Percentiles rank a stretch among this genome's conserved stretches.
Conservation (phyloP, 2,113 vertebrate species). For the Cervus canadensis region DNA sequence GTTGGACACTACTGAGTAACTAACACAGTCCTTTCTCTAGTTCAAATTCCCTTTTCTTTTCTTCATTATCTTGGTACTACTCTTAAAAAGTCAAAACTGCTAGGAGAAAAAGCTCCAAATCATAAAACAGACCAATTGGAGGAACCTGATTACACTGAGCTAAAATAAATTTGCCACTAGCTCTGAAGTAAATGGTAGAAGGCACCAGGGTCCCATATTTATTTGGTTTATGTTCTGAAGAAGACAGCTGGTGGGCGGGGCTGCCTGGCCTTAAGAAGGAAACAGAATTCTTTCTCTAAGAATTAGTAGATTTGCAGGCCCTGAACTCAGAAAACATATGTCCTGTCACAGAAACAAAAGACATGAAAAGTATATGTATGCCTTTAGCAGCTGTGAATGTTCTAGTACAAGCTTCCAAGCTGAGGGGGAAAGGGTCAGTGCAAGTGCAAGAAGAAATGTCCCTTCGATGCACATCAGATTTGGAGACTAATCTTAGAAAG, state of each 20-base stretch:
- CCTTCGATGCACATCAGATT: slow-evolving; percentile 50
- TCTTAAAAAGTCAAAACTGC: background rate
- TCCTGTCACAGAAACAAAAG: background rate
- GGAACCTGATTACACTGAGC: background rate
- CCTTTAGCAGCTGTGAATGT: background rate
- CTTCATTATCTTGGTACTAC: background rate
- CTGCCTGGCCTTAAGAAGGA: background rate
- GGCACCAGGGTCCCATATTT: background rate
- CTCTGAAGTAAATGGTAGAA: background rate
- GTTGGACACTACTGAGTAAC: accelerated
- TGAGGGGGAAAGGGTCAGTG: background rate
- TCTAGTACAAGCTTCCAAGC: background rate
- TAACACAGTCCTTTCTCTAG: background rate
- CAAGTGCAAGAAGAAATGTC: background rate
- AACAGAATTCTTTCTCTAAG: background rate
- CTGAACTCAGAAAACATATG: background rate
- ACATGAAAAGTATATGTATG: background rate
- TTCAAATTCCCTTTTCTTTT: background rate
- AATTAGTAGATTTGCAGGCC: background rate
- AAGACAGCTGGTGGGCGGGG: background rate
- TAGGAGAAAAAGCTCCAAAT: background rate
- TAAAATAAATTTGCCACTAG: background rate
- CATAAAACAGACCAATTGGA: background rate
- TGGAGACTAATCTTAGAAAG: slow-evolving; percentile 73
- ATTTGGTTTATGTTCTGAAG: background rate